A percentile compares a stretch with the other conserved stretches of the same genome.
phyloP scores from a whole-genome alignment of 1,140 invertebrate species.

The Conus ventricosus region DNA sequence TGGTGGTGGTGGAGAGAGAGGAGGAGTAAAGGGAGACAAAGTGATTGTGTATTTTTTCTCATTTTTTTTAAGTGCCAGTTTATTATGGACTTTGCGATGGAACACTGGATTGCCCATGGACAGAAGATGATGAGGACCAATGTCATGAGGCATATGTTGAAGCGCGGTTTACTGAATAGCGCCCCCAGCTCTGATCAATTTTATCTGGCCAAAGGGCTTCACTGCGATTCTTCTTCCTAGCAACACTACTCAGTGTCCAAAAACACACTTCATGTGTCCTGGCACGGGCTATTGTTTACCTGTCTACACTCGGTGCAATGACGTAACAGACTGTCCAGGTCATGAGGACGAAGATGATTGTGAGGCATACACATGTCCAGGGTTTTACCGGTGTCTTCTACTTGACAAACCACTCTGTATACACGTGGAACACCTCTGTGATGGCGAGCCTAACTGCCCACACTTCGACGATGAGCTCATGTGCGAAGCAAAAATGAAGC shows the following conservation, averaged over 20 bases:
- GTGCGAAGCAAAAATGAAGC: neutral
- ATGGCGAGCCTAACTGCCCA: neutral
- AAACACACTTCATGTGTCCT: too few species aligned
- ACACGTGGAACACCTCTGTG: constrained; percentile 1
- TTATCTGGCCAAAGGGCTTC: neutral
- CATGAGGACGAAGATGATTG: neutral
- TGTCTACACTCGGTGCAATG: neutral
- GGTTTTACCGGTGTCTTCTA: neutral
- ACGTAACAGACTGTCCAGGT: neutral
- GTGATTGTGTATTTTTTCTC: too few species aligned
- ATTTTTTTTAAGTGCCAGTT: too few species aligned
- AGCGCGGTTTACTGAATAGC: too few species aligned
- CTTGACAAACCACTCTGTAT: neutral
- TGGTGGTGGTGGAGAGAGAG: too few species aligned
- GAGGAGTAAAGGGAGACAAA: too few species aligned
- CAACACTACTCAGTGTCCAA: neutral
- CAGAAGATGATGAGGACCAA: too few species aligned
- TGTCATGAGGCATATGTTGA: too few species aligned
- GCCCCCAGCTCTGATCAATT: neutral
- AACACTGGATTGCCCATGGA: too few species aligned
- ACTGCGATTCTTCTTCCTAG: neutral
- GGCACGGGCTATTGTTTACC: too few species aligned
- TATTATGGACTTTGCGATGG: too few species aligned
- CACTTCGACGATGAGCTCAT: neutral
- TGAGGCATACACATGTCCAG: neutral